Base-by-base conservation (phyloP, 2,888 invertebrate genomes). In the Limnephilus marmoratus region DNA sequence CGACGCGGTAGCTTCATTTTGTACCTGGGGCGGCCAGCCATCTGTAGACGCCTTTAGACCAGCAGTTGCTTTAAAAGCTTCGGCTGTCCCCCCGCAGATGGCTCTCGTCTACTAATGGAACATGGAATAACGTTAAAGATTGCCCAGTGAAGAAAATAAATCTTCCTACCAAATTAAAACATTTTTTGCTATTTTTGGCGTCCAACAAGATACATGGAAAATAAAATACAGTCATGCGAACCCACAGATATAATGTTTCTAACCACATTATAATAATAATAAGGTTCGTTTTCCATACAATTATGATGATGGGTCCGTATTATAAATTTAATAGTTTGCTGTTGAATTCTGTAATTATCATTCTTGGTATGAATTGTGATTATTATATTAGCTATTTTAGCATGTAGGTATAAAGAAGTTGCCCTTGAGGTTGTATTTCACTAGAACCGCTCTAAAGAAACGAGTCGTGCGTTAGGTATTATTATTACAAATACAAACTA, bases 81-180 rank as follows among this genome's bases (percentile, higher is more conserved):
- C 49, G 86, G 5, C 86, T 86, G 37, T 45, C 86, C 29, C 45
- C 29, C 13, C 7, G 29, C 86, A 86, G 86, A 86, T 86, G 86
- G 37, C 86, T 86, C 86, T 86, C 29, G 86, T 45, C 11, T 24
- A 9, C 86, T 86, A 86, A 86, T 86, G 45, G 49, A 85, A 86
- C 15, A 86, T 3, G 68, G n/a, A 68, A 9, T 68, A 68, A 24
- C 68, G 68, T n/a, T 68, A 24, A 24, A 68, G 68, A 24, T 68
- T 18, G 53, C 68, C 24, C 68, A n/a, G 9, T n/a, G 68, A 24
- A 68, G 68, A 68, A 68, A 24, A 68, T 18, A 68, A 68, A 68
- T 68, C 53, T 68, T 68, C 24, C 7, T 24, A 68, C 18, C 53
- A 68, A 68, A 68, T 68, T 24, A 68, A 68, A 68, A 18, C 53